These are phyloP conservation scores for Ooceraea biroi DNA, from an alignment of 1,140 invertebrate genomes.

Conservation along the genomic window DNA sequence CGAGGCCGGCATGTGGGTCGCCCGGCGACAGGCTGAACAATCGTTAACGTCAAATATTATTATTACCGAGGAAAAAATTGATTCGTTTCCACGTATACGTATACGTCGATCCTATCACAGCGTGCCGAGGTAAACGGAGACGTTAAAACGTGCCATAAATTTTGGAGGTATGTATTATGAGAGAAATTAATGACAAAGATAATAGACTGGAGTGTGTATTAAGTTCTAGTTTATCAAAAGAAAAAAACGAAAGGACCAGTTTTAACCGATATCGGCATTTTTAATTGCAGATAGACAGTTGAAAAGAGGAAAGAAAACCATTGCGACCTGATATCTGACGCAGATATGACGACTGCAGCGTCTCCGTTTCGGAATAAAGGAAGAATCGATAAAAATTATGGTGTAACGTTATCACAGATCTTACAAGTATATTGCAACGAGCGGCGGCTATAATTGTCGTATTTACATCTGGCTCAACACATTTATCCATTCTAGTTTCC, in stretches of 20 bases:
- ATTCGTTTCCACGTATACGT: neutral
- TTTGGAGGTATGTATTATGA: neutral
- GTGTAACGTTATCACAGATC: neutral
- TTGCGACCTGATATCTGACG: neutral
- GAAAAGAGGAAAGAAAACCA: neutral
- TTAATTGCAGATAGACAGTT: neutral
- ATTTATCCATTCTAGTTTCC: neutral
- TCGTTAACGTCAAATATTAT: slow-evolving; percentile 46
- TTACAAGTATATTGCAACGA: neutral
- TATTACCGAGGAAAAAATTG: neutral
- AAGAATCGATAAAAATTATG: slow-evolving; percentile 7
- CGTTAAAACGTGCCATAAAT: neutral
- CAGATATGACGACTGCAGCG: slow-evolving; percentile 11
- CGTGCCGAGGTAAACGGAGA: neutral
- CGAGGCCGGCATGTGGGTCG: neutral
- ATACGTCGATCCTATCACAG: neutral
- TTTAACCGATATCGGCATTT: neutral
- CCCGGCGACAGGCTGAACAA: neutral
- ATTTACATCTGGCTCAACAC: neutral
- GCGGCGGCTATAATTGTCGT: neutral
- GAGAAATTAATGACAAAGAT: neutral
- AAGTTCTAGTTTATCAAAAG: too few species aligned
- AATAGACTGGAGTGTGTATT: neutral
- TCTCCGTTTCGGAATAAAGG: neutral
- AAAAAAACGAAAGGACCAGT: neutral